Base-by-base conservation (phyloP, 2,888 invertebrate species). In the Buathra laborator region DNA sequence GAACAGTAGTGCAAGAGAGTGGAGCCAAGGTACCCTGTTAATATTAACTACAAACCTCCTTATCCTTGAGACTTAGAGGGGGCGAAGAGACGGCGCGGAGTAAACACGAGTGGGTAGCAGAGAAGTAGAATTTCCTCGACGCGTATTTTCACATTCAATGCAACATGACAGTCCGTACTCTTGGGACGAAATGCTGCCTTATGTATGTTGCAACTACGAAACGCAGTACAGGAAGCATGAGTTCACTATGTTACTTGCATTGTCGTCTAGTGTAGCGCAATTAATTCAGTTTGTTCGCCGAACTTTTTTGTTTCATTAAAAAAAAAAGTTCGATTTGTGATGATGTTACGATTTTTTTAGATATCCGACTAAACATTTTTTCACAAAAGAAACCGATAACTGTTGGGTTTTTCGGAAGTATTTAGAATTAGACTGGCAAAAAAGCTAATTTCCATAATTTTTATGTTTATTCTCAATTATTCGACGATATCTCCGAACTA, bases 1-100 rank as follows among this genome's bases (percentile, higher is more conserved):
- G 59, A 62, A 77, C 56, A 79, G 48, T 37, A 37, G 37, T 10
- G 46, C 68, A 29, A 29, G 7, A 7, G 37, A 62, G 51, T 37
- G 70, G 43, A 75, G 67, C 59, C 24, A 76, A 78, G 88, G 86
- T 87, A 87, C 79, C 89, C 89, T 89, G 90, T 93, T 93, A 93
- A 93, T 93, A 93, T 93, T 93, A 91, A 92, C 90, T 89, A 89
- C 86, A 89, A 86, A 75, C 85, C 88, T 86, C 88, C 86, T 91
- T 91, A 90, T 90, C 90, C 89, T 86, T 82, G 77, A 19, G 80
- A 75, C 80, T 80, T 62, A 67, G 16, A 48, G 14, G 14, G 48
- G 29, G 82, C 43, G 56, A 75, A 5, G 74, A 83, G 68, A 81
- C 85, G 75, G 64, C 67, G 75, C 75, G 44, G 79, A 46, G 53